A percentile compares a stretch with the other conserved stretches of the same genome.
phyloP scores from a whole-genome alignment of 2,113 vertebrate genomes.

The Pomatorhinus ruficollis region DNA sequence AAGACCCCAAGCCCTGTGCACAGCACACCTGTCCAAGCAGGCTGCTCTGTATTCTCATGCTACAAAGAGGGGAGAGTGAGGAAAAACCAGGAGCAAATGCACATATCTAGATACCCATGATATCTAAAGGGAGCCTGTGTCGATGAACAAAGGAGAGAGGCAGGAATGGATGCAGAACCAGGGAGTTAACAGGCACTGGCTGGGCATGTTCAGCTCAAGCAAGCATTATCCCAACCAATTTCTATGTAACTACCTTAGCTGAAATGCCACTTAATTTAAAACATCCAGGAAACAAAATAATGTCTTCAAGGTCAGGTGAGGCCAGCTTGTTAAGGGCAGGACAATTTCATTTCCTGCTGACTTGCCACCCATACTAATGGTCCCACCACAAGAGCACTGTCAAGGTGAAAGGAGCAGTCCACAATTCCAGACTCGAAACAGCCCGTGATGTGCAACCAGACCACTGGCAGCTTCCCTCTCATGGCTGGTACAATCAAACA shows the following conservation, averaged over 20 bases:
- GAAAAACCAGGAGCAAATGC: not conserved
- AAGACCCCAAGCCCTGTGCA: not conserved
- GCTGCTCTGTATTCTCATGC: not conserved
- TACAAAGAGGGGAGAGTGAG: not conserved
- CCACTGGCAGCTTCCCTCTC: not conserved
- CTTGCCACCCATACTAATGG: conserved; percentile 47
- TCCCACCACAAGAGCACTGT: not conserved
- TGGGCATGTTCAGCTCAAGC: not conserved
- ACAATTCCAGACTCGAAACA: not conserved
- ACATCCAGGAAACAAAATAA: conserved; percentile 34
- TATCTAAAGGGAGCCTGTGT: not conserved
- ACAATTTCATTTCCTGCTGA: not conserved
- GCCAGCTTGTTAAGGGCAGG: conserved; percentile 35
- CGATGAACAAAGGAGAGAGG: not conserved
- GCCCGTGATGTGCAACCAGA: not conserved
- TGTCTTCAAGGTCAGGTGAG: conserved; percentile 18
- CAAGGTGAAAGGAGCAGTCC: conserved; percentile 37
- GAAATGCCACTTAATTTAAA: conserved; percentile 24
- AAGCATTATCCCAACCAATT: not conserved
- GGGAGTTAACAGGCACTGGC: not conserved
- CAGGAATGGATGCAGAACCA: not conserved
- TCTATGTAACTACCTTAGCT: not conserved
- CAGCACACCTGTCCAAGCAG: fast-evolving
- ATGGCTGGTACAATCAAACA: not conserved
- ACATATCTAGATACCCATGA: not conserved